Evolutionary conservation across 2,888 invertebrate genomes (phyloP), one percentile per base, ranked within the genome.

Genomic region (Acanthopleura granulata): DNA sequence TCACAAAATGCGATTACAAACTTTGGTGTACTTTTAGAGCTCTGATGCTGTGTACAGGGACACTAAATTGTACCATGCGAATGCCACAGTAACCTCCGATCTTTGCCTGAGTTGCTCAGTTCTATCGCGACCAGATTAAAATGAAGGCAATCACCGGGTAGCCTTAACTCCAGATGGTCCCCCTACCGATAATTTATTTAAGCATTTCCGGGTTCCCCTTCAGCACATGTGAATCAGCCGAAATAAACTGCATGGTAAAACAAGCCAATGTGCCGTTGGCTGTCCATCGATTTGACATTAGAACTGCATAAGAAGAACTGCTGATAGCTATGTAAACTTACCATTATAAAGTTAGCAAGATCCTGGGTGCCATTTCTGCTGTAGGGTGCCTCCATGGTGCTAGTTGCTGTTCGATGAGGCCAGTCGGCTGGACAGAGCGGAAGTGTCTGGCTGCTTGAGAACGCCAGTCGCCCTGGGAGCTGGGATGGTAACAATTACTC

Each of bases 151-250:
- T 40, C 40, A 6, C 9, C 9, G 3, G 40, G 40, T 40, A 40
- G 40, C 40, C 40, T 9, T 9, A 40, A 40, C 40, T 6, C 40
- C 40, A 40, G 40, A 40, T 40, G 40, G 40, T 40, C 40, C 9
- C 57, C 57, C 57, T 51, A 22, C 22, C n/a, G 57, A 57, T 57
- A n/a, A 57, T 57, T 57, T 57, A 57, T 57, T 57, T 57, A 57
- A 57, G n/a, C 57, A 57, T 57, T 57, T 57, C 57, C 57, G 57
- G 57, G 57, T 22, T n/a, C 57, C 22, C 18, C 57, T 57, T 4
- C 22, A 40, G 40, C 40, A 40, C 40, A 40, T 40, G 40, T 40
- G 40, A 40, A 40, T 9, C 40, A 40, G 40, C 40, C 40, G 40
- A 40, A 40, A 40, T 40, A 40, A 40, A 40, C n/a, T n/a, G 40